phyloP scores from a whole-genome alignment of 1,140 invertebrate species.

The Lordiphosa mommai region DNA sequence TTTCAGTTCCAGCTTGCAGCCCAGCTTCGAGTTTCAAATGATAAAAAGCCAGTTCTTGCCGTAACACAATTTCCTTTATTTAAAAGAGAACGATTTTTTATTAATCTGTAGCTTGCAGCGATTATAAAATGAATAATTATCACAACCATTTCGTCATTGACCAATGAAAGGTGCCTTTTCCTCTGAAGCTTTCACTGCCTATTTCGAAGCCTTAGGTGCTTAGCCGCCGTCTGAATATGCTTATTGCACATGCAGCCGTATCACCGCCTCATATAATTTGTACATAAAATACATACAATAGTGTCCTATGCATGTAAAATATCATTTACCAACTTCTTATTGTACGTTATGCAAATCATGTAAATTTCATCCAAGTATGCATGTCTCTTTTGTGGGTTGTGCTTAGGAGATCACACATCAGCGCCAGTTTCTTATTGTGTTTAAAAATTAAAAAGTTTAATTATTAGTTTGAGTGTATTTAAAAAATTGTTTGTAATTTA shows the following conservation, averaged over 20 bases:
- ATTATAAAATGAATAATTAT: too few species aligned
- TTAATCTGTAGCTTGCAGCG: too few species aligned
- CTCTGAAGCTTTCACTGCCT: constrained; percentile 38
- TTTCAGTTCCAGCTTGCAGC: too few species aligned
- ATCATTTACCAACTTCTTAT: constrained; percentile 20
- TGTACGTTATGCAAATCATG: too few species aligned
- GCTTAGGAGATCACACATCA: constrained; percentile 7
- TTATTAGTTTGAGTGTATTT: constrained; percentile 46
- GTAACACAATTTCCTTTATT: too few species aligned
- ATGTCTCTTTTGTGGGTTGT: too few species aligned
- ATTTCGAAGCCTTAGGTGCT: constrained; percentile 43
- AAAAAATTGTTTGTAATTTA: constrained; percentile 34
- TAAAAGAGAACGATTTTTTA: too few species aligned
- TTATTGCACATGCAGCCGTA: too few species aligned
- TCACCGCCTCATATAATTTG: too few species aligned
- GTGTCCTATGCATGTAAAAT: constrained; percentile 37
- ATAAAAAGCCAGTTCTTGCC: too few species aligned
- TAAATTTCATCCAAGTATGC: constrained; percentile 16
- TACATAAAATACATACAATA: constrained; percentile 25
- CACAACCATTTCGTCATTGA: too few species aligned
- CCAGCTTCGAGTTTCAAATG: too few species aligned
- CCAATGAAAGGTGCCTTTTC: constrained; percentile 27
- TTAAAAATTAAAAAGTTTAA: constrained; percentile 23
- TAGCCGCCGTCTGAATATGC: constrained; percentile 14
- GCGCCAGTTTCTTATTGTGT: constrained; percentile 38